Evolutionary conservation across 1,140 invertebrate genomes (phyloP), one percentile per base, ranked within the genome.

Genomic region (Pinna nobilis): DNA sequence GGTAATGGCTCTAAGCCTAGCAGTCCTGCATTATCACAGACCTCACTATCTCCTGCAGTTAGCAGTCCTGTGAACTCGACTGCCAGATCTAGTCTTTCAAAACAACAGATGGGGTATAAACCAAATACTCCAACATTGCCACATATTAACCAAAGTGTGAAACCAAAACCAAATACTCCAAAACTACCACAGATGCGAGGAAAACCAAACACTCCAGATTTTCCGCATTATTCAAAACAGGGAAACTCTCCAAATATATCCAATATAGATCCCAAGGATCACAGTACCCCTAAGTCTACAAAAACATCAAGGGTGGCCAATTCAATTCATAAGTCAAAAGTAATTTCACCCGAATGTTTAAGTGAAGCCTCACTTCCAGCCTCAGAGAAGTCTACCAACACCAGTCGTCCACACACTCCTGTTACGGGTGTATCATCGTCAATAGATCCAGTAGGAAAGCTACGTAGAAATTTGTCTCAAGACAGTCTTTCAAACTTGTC

Each of bases 31-130:
- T 50, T 69, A 44, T 63, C 66, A 23, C 57, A 61, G n/a, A 73
- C 68, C 18, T 74, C 71, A 32, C 50, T 71, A 63, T 78, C 75
- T 33, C 64, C 69, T 20, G 60, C 65, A 35, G 41, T 71, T 32
- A 71, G 49, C 49, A 68, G 57, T 71, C 37, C 51, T 33, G 53
- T 63, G 37, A 69, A 68, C 55, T 72, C 65, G 57, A 73, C 55
- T 76, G 77, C 68, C 35, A 63, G 72, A 50, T 77, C 77, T 79
- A 79, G 77, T 82, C 77, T 75, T 79, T 78, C 77, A 73, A 44
- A 39, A 37, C 61, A 66, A 50, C 70, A 76, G 44, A 47, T 41
- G 55, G 53, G 44, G 55, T 37, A 50, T 57, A 76, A 66, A 68
- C 68, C 69, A 28, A 63, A 61, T 60, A 76, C 68, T 41, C 69